A percentile compares a stretch with the other conserved stretches of the same genome.
phyloP scores from a whole-genome alignment of 1,140 invertebrate genomes.

The Zeugodacus cucurbitae region DNA sequence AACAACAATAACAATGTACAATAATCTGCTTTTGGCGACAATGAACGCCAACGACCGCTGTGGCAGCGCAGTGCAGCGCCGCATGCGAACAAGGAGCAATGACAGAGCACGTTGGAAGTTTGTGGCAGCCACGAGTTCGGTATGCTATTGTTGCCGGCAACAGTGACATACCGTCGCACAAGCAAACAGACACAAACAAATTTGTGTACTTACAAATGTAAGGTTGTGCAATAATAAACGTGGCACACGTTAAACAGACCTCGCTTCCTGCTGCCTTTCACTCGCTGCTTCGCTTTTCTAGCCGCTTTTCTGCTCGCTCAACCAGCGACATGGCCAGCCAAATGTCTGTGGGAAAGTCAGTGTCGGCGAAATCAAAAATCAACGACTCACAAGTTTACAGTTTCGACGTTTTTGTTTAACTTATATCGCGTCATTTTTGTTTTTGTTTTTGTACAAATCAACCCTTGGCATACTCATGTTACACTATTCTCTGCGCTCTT shows the following conservation, averaged over 20 bases:
- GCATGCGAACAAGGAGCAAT: not conserved
- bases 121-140: not conserved
- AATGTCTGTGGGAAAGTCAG: slow-evolving; percentile 9
- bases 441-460: not conserved
- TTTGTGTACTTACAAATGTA: not conserved
- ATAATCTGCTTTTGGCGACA: not conserved
- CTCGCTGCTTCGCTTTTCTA: not conserved
- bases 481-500: not conserved
- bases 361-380: slow-evolving; percentile 2
- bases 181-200: not conserved
- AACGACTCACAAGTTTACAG: not conserved
- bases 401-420: not conserved
- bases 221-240: not conserved
- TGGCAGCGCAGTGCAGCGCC: not conserved
- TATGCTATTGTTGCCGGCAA: not conserved
- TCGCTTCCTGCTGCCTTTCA: not conserved
- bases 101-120: not conserved
- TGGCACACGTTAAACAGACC: not conserved
- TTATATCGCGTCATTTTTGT: not conserved
- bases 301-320: not conserved
- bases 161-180: not conserved
- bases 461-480: not conserved
- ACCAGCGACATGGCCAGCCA: not conserved
- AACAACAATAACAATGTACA: slow-evolving; percentile 9
- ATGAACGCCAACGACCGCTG: slow-evolving; percentile 30